Base-by-base conservation (phyloP, 1,140 invertebrate genomes). In the Planococcus citri region DNA sequence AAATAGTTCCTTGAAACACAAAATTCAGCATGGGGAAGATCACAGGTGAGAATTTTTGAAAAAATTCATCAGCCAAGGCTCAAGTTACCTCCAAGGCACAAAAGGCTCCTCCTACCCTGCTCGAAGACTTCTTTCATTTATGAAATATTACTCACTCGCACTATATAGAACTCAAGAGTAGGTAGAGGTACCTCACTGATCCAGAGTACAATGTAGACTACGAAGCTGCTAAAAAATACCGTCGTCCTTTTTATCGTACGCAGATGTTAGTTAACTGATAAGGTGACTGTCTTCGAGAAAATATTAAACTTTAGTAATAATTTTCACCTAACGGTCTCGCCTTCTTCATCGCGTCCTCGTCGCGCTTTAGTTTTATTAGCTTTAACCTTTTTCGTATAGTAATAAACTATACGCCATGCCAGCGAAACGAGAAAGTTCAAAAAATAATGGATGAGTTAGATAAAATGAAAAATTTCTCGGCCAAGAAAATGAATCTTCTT, bases 261-360 rank as follows among this genome's bases (percentile, higher is more conserved):
- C 41, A 51, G 41, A 51, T 51, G 41, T 51, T 51, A 51, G 41
- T 51, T 51, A 51, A 51, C 41, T 51, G 41, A 51, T 51, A 51
- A 51, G 12, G 41, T 17, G 41, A 51, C 41, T 51, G 41, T 51
- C 41, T 51, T 51, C 41, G 41, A 51, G 41, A 51, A 51, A 51
- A 51, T 51, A 51, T 51, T 17, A 51, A 51, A 51, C 41, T 51
- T 51, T 51, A 51, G 41, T 51, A 51, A 51, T 51, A 51, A 51
- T 51, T 51, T 51, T 51, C 41, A 51, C 41, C 41, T 51, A 51
- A 51, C 41, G 41, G 41, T 20, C 41, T 17, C n/a, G 10, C 41
- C 41, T 14, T 20, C 33, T 37, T 37, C 33, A 37, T 14, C 33
- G n/a, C 33, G 33, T 37, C 33, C 33, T 8, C 41, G 41, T 51